Conservation (phyloP, 2,797 vertebrate species). For the Amblyopsis hoosieri region DNA sequence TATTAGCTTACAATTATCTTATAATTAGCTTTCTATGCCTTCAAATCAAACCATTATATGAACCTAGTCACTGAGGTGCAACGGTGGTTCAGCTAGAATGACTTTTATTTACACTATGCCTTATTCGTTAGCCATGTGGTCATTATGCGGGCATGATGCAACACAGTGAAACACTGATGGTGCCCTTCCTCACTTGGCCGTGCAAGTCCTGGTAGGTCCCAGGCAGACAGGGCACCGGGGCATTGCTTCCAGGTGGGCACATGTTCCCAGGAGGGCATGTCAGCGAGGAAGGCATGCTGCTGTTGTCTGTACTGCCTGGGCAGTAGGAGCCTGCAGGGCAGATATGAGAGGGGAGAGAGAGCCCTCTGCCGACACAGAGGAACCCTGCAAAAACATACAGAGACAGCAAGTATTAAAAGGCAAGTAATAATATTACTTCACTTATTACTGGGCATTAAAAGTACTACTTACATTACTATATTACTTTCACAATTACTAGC, state of each 20-base stretch:
- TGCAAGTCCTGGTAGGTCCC: constrained; percentile 85
- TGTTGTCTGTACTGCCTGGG: constrained; percentile 64
- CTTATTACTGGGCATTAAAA: too few species aligned
- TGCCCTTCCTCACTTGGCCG: constrained; percentile 74
- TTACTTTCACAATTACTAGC: too few species aligned
- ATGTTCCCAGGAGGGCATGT: constrained; percentile 82
- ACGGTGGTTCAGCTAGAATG: too few species aligned
- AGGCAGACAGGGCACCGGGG: constrained; percentile 74
- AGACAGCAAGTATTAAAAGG: neutral
- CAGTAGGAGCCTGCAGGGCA: constrained; percentile 86
- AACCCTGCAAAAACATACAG: constrained; percentile 74
- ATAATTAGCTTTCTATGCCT: neutral
- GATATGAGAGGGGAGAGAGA: constrained; percentile 72
- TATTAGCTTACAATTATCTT: neutral
- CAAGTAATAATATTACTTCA: neutral
- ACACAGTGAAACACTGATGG: neutral
- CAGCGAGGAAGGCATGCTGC: constrained; percentile 62
- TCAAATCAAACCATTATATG: neutral
- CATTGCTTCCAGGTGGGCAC: constrained; percentile 83
- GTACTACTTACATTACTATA: too few species aligned
- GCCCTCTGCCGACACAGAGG: constrained; percentile 82
- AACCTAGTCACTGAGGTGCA: too few species aligned
- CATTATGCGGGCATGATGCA: neutral
- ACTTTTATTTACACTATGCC: too few species aligned
- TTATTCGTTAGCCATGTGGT: too few species aligned